Percentiles rank a stretch among this genome's conserved stretches.
phyloP scores from a whole-genome alignment of 2,888 invertebrate species.

The Ophion ventricosus region DNA sequence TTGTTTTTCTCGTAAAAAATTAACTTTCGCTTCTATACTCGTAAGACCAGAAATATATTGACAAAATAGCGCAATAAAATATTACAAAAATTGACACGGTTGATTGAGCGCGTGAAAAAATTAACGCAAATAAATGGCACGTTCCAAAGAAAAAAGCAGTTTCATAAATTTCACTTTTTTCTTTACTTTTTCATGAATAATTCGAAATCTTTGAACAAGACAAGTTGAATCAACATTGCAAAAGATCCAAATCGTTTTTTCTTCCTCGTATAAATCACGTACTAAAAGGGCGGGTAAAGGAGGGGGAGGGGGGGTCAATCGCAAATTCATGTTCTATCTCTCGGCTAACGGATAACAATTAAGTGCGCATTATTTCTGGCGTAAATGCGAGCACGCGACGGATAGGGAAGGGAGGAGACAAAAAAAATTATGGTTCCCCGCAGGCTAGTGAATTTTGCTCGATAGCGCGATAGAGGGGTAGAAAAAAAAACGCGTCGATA shows the following conservation, averaged over 20 bases:
- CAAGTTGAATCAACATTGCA: background rate
- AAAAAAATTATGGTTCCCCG: background rate
- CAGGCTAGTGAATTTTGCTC: background rate
- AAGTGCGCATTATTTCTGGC: conserved; percentile 68
- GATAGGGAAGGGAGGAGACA: background rate
- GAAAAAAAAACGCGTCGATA: conserved; percentile 56
- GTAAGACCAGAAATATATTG: background rate
- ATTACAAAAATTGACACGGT: background rate
- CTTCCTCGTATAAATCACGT: background rate
- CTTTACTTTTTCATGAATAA: background rate
- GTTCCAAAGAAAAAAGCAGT: too few relatives aligned
- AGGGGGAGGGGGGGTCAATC: conserved; percentile 59
- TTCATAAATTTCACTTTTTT: background rate
- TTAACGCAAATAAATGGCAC: background rate
- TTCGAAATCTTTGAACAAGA: background rate
- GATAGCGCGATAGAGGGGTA: background rate
- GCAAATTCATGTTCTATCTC: conserved; percentile 70
- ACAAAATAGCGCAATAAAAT: background rate
- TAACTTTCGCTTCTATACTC: too few relatives aligned
- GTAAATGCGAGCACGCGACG: conserved; percentile 43
- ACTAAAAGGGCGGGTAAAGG: background rate
- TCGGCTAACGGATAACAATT: conserved; percentile 68
- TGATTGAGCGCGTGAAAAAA: background rate
- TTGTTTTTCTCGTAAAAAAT: too few relatives aligned
- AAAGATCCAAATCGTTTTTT: background rate